phyloP scores from a whole-genome alignment of 2,888 invertebrate genomes.

The Oxystoma pomonae region DNA sequence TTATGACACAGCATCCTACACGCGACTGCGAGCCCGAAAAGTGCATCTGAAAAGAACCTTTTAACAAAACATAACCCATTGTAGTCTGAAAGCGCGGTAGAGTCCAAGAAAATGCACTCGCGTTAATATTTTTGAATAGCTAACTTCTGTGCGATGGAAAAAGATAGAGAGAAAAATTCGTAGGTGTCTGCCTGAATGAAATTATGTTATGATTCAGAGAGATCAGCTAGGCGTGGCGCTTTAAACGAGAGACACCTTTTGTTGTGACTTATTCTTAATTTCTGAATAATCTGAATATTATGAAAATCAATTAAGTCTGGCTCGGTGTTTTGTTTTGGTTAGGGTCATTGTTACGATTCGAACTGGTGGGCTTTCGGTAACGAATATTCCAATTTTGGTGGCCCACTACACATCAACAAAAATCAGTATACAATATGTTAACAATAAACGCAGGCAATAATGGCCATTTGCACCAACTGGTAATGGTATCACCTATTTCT shows the following conservation, averaged over 20 bases:
- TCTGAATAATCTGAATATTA: conserved; percentile 28
- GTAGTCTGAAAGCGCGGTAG: not conserved
- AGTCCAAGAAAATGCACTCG: not conserved
- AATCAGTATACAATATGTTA: not conserved
- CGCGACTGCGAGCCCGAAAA: not conserved
- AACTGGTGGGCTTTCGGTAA: not conserved
- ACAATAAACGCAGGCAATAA: not conserved
- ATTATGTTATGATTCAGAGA: conserved; percentile 36
- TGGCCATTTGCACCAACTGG: too few relatives aligned
- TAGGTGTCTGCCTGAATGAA: conserved; percentile 36
- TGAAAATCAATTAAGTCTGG: conserved; percentile 22
- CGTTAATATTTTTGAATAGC: not conserved
- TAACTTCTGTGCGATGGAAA: not conserved
- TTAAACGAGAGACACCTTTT: conserved; percentile 11
- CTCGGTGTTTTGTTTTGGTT: not conserved
- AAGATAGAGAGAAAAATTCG: conserved; percentile 13
- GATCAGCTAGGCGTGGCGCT: conserved; percentile 22
- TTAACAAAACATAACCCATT: conserved; percentile 3
- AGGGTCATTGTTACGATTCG: not conserved
- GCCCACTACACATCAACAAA: not conserved
- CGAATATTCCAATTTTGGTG: not conserved
- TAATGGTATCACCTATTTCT: too few relatives aligned
- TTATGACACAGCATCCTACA: not conserved
- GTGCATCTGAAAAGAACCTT: not conserved
- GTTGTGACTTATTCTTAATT: conserved; percentile 23